Evolutionary conservation across 2,888 invertebrate species (phyloP).

Genomic region (Diachrysia chrysitis): DNA sequence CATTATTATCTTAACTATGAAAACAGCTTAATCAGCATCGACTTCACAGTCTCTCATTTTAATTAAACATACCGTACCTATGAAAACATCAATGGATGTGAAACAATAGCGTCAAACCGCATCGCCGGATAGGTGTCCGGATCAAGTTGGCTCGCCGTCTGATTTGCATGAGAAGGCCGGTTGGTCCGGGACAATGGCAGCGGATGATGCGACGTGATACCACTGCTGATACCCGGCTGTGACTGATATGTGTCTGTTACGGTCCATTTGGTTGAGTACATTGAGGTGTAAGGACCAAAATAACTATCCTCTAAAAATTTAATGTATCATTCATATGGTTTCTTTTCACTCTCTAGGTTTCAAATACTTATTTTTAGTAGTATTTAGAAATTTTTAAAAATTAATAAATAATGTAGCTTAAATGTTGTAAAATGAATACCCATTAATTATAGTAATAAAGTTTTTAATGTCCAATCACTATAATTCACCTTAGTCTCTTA

Average conservation of each 20-base stretch:
- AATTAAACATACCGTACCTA: not conserved
- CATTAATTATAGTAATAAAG: no score
- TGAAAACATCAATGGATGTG: conserved; percentile 12
- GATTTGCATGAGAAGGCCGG: conserved; percentile 41
- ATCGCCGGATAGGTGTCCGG: conserved; percentile 16
- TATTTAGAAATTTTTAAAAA: no score
- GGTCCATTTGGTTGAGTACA: not conserved
- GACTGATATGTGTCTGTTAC: not conserved
- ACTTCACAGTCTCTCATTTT: not conserved
- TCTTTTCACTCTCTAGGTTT: no score
- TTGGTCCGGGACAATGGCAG: conserved; percentile 23
- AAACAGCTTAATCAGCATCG: not conserved
- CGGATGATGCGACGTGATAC: conserved; percentile 29
- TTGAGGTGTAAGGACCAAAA: not conserved
- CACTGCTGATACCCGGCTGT: conserved; percentile 15
- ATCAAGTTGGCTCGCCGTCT: conserved; percentile 13
- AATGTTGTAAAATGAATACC: no score
- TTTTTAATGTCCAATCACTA: no score
- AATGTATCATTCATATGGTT: no score
- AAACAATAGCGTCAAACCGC: conserved; percentile 30
- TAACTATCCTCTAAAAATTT: no score
- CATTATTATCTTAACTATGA: not conserved
- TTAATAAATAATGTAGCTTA: no score
- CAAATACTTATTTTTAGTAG: no score
- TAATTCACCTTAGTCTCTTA: no score